Base-by-base conservation (phyloP, 2,113 vertebrate species). In the Pyxicephalus adspersus region DNA sequence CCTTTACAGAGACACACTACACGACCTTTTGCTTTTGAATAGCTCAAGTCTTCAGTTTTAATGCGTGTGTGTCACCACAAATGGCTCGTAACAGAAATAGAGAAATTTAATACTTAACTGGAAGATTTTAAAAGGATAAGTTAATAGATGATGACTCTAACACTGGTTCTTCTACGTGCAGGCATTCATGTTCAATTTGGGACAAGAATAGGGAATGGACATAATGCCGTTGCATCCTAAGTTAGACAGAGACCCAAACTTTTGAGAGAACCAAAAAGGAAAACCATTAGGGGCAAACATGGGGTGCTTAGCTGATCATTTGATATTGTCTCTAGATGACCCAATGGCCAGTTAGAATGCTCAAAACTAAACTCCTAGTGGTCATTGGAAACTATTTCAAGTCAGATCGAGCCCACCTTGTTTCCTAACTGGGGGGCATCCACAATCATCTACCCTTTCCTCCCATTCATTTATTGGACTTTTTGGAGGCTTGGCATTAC, bases 21-120 rank as follows among this genome's bases (percentile, higher is more conserved):
- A n/a, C 17, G 61, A 77, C 74, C 74, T 77, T 64, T 77, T 28
- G 11, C 60, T 28, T 64, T 51, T 64, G 17, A 20, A n/a, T 31
- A 52, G 38, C 58, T 77, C 13, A 64, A 29, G n/a, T 63, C 23
- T 64, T 76, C 23, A 52, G 25, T 6, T 29, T 77, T 64, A 51
- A 52, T 76, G 38, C 38, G 26, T 64, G 8, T 64, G 9, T 51
- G 34, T 52, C 45, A 19, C 45, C 60, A 63, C 45, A 64, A 76
- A 52, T 23, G 64, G 29, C 16, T 23, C 18, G 52, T 61, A 31
- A 22, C 28, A 60, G 20, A 60, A 61, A 5, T 38, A 22, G 57
- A 16, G n/a, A n/a, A 60, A 74, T 34, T 38, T 20, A 68, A 50
- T 20, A 68, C 34, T 45, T 68, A 50, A 50, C 20, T 68, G 1